Base-by-base conservation (phyloP, 2,797 vertebrate genomes). In the Leucoraja ocellata region DNA sequence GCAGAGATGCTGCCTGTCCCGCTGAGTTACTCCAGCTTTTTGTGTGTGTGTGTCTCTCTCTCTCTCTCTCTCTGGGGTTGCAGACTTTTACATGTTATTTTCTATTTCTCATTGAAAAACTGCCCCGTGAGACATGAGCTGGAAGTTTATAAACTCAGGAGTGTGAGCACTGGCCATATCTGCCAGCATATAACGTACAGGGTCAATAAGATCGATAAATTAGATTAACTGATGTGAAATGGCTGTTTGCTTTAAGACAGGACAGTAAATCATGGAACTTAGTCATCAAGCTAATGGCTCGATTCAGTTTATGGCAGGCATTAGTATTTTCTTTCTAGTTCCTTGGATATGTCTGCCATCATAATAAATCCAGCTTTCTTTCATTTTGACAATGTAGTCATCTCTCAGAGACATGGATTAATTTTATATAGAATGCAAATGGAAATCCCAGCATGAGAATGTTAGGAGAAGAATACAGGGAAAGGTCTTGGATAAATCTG, bases 241-340 rank as follows among this genome's bases (percentile, higher is more conserved):
- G n/a, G 39, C 4, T 88, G 28, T 36, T 88, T 88, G 63, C 61
- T 68, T 61, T 36, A 68, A 21, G n/a, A 68, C 28, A 16, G 2
- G n/a, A 88, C n/a, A 88, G n/a, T 88, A 88, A 88, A 68, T 88
- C 84, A 88, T 88, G 61, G 63, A 68, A 88, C 18, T 63, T 88
- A 8, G 63, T n/a, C 84, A 68, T 68, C 32, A 88, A 88, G 68
- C 84, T 68, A 68, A 88, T 68, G 61, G 84, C n/a, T 9, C 16
- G 61, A 88, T 88, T 68, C 18, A 63, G 84, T 88, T 18, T 9
- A 18, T 68, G 84, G 16, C n/a, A 68, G 61, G 36, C n/a, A 65
- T 88, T 68, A 21, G n/a, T 88, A 18, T 68, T 88, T 36, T 65
- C 65, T 36, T 68, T 21, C 14, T 0, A n/a, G 6, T 16, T n/a